These are phyloP conservation scores for Mylabris sibirica DNA, from an alignment of 2,888 invertebrate species.

Conservation along the genomic window DNA sequence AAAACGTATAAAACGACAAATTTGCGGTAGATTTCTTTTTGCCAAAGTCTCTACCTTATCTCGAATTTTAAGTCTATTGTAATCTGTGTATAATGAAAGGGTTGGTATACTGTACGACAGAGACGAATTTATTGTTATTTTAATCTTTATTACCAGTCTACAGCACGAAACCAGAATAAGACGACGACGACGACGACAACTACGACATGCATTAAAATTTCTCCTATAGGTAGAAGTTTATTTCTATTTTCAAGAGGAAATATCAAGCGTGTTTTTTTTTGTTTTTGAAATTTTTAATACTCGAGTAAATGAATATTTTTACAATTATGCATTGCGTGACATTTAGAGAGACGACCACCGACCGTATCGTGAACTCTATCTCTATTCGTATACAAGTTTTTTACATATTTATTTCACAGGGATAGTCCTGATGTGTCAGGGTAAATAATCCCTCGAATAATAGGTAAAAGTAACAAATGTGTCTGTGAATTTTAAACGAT, in stretches of 20 bases:
- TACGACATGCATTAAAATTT: conserved; percentile 36
- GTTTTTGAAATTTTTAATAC: background rate
- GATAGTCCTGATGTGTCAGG: background rate
- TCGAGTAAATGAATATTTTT: background rate
- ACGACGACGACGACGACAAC: background rate
- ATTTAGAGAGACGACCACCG: background rate
- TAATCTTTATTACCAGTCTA: conserved; percentile 45
- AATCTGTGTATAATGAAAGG: conserved; percentile 41
- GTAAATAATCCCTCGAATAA: conserved; percentile 3
- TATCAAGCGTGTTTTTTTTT: too few species aligned
- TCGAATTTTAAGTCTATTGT: conserved; percentile 27
- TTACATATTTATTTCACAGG: background rate
- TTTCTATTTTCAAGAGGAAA: conserved; percentile 16
- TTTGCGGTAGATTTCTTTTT: conserved; percentile 18
- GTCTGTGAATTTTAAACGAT: conserved; percentile 18
- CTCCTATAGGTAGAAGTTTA: conserved; percentile 22
- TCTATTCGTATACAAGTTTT: background rate
- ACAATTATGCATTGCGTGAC: background rate
- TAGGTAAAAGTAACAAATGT: conserved; percentile 1
- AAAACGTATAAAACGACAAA: conserved; percentile 5
- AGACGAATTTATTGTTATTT: conserved; percentile 47
- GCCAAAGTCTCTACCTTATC: conserved; percentile 23
- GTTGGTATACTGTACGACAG: conserved; percentile 42
- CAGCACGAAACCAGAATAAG: conserved; percentile 38
- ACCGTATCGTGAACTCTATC: background rate